Conservation (phyloP, 2,113 vertebrate species). For the Dissostichus mawsoni region DNA sequence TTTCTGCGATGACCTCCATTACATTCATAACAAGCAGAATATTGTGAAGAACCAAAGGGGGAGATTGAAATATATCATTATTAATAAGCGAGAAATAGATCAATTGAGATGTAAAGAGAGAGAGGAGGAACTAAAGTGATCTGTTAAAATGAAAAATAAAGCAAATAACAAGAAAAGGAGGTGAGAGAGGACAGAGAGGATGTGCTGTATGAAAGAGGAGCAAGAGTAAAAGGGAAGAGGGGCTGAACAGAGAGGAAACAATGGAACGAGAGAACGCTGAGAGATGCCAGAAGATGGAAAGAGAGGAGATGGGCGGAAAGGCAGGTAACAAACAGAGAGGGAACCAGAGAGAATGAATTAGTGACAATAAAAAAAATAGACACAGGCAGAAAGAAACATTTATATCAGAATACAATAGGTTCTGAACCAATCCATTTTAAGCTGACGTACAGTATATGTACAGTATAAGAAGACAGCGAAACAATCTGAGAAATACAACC, state of each 20-base stretch:
- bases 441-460: not conserved
- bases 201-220: slow-evolving; percentile 4
- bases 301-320: not conserved
- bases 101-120: too few relatives aligned
- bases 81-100: not conserved
- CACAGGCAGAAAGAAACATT: slow-evolving; percentile 30
- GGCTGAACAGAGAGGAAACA: slow-evolving; percentile 16
- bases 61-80: not conserved
- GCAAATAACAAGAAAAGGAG: not conserved
- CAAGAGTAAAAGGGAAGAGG: slow-evolving; percentile 6
- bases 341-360: slow-evolving; percentile 9
- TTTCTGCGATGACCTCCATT: not conserved
- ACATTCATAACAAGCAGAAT: not conserved
- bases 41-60: not conserved
- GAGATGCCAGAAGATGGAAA: slow-evolving; percentile 17
- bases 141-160: slow-evolving; percentile 11
- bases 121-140: not conserved
- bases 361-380: slow-evolving; percentile 28
- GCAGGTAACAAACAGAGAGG: slow-evolving; percentile 14
- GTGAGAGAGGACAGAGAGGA: not conserved
- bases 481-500: not conserved
- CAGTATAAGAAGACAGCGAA: not conserved
- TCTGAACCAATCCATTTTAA: slow-evolving; percentile 5
- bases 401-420: slow-evolving; percentile 10
- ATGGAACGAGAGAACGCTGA: slow-evolving; percentile 16